These are phyloP conservation scores for Contarinia nasturtii DNA, from an alignment of 1,140 invertebrate genomes.

Conservation along the genomic window DNA sequence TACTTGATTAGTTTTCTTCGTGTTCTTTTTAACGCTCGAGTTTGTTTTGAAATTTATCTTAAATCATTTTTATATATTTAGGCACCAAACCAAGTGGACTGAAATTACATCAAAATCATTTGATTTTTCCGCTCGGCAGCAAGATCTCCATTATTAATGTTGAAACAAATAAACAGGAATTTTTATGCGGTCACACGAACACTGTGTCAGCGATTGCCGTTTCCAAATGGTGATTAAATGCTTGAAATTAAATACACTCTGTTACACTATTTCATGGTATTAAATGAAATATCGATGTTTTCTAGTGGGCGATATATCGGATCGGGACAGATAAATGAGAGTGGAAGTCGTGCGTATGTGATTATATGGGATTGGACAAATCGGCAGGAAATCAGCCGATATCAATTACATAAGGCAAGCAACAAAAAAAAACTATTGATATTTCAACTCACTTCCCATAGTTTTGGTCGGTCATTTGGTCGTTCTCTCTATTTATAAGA, in stretches of 20 bases:
- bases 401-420: constrained; percentile 63
- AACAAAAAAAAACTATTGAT: too few relatives aligned
- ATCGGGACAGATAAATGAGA: constrained; percentile 75
- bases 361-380: constrained; percentile 72
- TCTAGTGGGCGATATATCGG: constrained; percentile 59
- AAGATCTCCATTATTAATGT: constrained; percentile 66
- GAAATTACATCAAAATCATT: constrained; percentile 55
- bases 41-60: constrained; percentile 28
- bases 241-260: not conserved
- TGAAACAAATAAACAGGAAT: constrained; percentile 46
- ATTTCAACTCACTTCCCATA: too few relatives aligned
- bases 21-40: constrained; percentile 1
- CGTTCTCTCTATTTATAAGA: too few relatives aligned
- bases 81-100: constrained; percentile 14
- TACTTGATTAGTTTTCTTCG: not conserved
- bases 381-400: constrained; percentile 34
- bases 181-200: constrained; percentile 69
- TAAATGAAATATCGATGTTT: not conserved
- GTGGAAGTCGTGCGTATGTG: constrained; percentile 73
- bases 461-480: too few relatives aligned
- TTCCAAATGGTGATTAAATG: constrained; percentile 26
- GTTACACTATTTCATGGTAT: not conserved
- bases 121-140: constrained; percentile 68
- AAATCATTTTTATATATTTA: constrained; percentile 44
- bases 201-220: constrained; percentile 62